Percentiles rank a stretch among this genome's conserved stretches.
Evolutionary conservation across 1,140 invertebrate species (phyloP).

Genomic region (Cherax quadricarinatus): DNA sequence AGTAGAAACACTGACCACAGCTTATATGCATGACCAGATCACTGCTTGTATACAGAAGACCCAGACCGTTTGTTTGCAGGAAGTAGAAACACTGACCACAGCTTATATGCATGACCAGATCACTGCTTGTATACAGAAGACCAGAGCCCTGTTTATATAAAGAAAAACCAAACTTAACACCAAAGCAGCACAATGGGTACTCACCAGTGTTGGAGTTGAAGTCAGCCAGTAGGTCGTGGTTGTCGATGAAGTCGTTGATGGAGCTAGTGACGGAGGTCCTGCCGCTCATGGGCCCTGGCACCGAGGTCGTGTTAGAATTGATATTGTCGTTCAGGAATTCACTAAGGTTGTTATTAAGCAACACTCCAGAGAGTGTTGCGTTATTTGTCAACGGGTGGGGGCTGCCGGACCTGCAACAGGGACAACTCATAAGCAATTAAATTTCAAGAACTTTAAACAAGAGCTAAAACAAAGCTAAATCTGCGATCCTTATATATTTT

Average conservation of each 20-base stretch:
- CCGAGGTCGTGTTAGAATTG: constrained; percentile 14
- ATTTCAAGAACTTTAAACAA: background rate
- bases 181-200: background rate
- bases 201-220: constrained; percentile 63
- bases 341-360: constrained; percentile 42
- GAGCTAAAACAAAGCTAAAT: no score
- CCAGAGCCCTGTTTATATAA: no score
- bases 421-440: background rate
- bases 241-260: constrained; percentile 53
- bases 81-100: no score
- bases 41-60: no score
- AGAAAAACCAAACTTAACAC: no score
- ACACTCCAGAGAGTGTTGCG: constrained; percentile 21
- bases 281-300: background rate
- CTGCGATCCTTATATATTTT: no score
- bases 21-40: no score
- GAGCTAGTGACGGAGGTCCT: constrained; percentile 13
- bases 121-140: no score
- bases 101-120: no score
- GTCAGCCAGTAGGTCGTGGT: constrained; percentile 45
- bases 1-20: no score
- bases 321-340: constrained; percentile 24
- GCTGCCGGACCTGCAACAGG: constrained; percentile 28
- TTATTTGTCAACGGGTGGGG: constrained; percentile 44
- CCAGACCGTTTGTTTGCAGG: no score